Conservation (phyloP, 2,888 invertebrate species). For the Polydrusus tereticollis region DNA sequence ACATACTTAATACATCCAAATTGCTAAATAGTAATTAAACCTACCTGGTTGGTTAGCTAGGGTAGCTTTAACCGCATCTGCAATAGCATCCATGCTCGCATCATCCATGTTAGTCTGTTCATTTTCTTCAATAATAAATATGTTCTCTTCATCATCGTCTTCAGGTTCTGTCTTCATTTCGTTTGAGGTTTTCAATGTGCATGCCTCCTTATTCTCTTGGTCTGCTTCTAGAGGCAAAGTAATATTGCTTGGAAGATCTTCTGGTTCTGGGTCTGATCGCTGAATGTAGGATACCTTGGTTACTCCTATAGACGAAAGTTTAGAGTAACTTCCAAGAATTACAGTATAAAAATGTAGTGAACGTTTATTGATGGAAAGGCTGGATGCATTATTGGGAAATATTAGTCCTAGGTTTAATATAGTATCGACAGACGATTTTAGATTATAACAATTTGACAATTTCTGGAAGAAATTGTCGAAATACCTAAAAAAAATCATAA, state of each 20-base stretch:
- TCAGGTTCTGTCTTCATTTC: conserved; percentile 36
- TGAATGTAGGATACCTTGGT: conserved; percentile 65
- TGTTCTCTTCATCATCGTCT: conserved; percentile 26
- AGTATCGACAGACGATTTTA: too few species aligned
- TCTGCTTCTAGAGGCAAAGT: conserved; percentile 66
- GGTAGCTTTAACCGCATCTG: conserved; percentile 66
- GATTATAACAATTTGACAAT: too few species aligned
- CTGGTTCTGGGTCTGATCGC: conserved; percentile 60
- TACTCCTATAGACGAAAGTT: conserved; percentile 55
- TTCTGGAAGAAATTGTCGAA: too few species aligned
- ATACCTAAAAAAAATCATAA: too few species aligned
- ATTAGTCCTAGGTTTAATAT: too few species aligned
- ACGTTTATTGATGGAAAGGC: too few species aligned
- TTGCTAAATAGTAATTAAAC: neutral
- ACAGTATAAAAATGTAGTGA: too few species aligned
- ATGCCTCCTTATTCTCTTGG: conserved; percentile 62
- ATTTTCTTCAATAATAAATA: conserved; percentile 55
- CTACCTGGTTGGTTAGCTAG: conserved; percentile 63
- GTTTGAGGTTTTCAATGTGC: conserved; percentile 60
- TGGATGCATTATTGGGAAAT: too few species aligned
- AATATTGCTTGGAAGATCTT: conserved; percentile 68
- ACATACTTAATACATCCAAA: neutral
- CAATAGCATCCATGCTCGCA: conserved; percentile 64
- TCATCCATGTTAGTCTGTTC: conserved; percentile 60
- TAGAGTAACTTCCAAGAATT: neutral